A percentile compares a stretch with the other conserved stretches of the same genome.
These are phyloP conservation scores for Myopa testacea DNA, from an alignment of 2,888 invertebrate species.

Conservation along the genomic window DNA sequence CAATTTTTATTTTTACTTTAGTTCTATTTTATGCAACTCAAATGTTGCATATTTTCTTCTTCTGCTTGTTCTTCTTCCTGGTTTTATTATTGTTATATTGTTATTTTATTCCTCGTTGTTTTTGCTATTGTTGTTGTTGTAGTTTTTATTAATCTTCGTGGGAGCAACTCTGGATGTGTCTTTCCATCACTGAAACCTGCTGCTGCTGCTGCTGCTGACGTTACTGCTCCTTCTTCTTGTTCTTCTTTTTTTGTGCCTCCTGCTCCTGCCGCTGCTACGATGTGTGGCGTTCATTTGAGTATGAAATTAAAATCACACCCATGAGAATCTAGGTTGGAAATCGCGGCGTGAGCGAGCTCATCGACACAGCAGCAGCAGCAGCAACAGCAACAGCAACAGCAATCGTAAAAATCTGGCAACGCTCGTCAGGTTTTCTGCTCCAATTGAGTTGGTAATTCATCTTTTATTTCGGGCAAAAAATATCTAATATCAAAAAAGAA, in stretches of 20 bases:
- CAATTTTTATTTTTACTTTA: conserved; percentile 48
- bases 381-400: neutral
- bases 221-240: conserved; percentile 39
- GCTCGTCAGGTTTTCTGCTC: conserved; percentile 34
- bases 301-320: conserved; percentile 70
- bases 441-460: conserved; percentile 39
- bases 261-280: conserved; percentile 32
- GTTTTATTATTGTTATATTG: conserved; percentile 8
- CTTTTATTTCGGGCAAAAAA: conserved; percentile 22
- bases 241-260: conserved; percentile 23
- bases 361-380: neutral
- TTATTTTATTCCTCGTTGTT: conserved; percentile 32
- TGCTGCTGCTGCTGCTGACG: conserved; percentile 15
- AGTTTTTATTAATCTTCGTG: conserved; percentile 61
- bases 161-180: conserved; percentile 53
- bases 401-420: conserved; percentile 22
- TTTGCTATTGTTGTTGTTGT: conserved; percentile 34
- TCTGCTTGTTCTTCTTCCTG: neutral
- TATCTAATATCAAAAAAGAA: neutral
- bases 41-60: neutral
- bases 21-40: conserved; percentile 33
- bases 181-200: conserved; percentile 43
- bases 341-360: conserved; percentile 21
- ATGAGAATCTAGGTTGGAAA: conserved; percentile 56
- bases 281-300: conserved; percentile 64